Conservation (phyloP, 2,113 vertebrate species). For the Illadopsis cleaveri region DNA sequence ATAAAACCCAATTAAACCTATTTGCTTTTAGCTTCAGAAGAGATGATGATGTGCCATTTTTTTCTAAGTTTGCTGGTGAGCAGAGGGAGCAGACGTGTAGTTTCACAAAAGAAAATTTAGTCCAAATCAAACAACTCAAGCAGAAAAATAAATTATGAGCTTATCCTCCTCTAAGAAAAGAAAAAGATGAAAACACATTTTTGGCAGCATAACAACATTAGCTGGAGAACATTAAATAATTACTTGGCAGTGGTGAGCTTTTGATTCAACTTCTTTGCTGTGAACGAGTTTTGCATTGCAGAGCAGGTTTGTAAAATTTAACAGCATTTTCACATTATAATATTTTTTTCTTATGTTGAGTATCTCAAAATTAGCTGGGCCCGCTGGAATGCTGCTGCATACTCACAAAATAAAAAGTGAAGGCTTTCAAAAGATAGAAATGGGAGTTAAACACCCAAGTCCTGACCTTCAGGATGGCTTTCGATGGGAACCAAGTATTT, state of each 20-base stretch:
- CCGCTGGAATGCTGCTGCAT: neutral
- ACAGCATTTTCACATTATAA: neutral
- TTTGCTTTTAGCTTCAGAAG: neutral
- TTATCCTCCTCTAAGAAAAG: neutral
- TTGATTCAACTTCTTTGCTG: neutral
- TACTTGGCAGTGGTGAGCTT: neutral
- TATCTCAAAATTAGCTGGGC: neutral
- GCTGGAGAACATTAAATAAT: conserved; percentile 37
- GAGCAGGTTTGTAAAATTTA: conserved; percentile 9
- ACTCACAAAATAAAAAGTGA: neutral
- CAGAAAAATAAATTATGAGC: conserved; percentile 34
- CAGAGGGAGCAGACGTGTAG: neutral
- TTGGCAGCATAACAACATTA: neutral
- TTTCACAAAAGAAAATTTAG: neutral
- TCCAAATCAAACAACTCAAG: conserved; percentile 31
- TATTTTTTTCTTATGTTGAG: neutral
- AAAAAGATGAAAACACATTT: neutral
- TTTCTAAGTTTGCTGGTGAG: neutral
- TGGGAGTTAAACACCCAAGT: neutral
- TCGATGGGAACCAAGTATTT: neutral
- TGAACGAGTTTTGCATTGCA: conserved; percentile 32
- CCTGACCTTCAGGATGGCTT: neutral
- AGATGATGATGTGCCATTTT: neutral
- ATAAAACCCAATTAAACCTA: neutral
- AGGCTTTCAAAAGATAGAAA: neutral